Percentiles rank a stretch among this genome's conserved stretches.
Evolutionary conservation across 2,113 vertebrate species (phyloP).

Genomic region (Gopherus evgoodei): DNA sequence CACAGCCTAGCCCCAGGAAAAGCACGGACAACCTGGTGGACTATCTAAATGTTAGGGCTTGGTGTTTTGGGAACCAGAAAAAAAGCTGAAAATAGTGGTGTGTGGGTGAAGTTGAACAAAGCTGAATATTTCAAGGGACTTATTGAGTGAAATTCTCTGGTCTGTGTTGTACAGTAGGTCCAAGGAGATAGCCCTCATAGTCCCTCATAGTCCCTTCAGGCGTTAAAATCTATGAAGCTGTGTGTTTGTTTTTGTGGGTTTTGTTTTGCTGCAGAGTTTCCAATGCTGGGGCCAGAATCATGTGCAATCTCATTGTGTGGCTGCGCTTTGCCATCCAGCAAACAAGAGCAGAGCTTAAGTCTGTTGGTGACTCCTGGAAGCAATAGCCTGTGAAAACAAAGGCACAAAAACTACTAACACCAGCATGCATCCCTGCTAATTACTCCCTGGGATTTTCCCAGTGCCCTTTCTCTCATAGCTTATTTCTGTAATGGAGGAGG

Average conservation of each 20-base stretch:
- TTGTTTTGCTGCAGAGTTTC: background rate
- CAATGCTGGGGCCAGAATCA: background rate
- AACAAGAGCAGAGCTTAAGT: fast-evolving
- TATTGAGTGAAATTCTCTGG: conserved; percentile 27
- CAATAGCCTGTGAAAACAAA: background rate
- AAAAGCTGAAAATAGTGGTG: fast-evolving
- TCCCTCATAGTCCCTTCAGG: background rate
- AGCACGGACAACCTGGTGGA: background rate
- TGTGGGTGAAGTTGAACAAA: conserved; percentile 27
- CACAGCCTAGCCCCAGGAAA: background rate
- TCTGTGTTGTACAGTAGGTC: background rate
- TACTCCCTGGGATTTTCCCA: background rate
- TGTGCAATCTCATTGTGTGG: background rate
- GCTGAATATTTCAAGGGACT: background rate
- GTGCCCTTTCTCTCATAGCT: background rate
- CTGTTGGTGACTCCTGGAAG: background rate
- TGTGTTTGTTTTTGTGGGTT: background rate
- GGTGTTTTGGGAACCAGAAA: fast-evolving
- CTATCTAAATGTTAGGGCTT: background rate
- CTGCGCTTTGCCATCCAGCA: background rate
- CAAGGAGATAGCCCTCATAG: background rate
- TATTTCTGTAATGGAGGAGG: background rate
- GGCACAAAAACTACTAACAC: background rate
- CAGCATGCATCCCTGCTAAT: background rate
- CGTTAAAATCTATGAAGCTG: background rate